A percentile compares a stretch with the other conserved stretches of the same genome.
Conservation (phyloP, 1,140 invertebrate genomes). For the Ceratina calcarata region DNA sequence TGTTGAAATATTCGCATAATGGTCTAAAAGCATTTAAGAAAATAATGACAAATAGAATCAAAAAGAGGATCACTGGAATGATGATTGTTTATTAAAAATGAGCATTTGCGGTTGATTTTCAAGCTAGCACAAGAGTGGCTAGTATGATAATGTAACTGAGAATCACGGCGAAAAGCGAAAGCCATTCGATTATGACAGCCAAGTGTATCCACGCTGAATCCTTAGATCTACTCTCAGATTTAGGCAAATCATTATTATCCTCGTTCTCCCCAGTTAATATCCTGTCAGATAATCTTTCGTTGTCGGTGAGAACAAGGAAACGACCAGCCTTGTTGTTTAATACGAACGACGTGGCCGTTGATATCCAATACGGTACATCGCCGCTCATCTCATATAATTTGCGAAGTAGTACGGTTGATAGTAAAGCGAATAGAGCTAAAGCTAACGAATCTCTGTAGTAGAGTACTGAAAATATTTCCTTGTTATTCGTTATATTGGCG, state of each 20-base stretch:
- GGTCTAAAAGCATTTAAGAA: too few species aligned
- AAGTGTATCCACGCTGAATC: constrained; percentile 66
- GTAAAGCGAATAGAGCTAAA: constrained; percentile 76
- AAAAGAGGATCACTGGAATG: background rate
- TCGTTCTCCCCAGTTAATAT: constrained; percentile 45
- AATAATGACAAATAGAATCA: background rate
- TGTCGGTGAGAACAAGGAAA: constrained; percentile 60
- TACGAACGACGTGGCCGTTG: constrained; percentile 55
- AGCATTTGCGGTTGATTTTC: constrained; percentile 22
- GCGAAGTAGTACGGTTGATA: constrained; percentile 75
- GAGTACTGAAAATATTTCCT: constrained; percentile 69
- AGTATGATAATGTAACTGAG: constrained; percentile 68
- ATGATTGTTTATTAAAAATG: constrained; percentile 38
- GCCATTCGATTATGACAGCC: constrained; percentile 69
- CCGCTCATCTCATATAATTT: constrained; percentile 66
- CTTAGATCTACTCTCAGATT: background rate
- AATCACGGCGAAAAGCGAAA: constrained; percentile 60
- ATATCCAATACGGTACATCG: constrained; percentile 67
- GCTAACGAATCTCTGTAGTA: constrained; percentile 78
- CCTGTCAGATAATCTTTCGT: constrained; percentile 41
- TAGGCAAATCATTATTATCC: constrained; percentile 48
- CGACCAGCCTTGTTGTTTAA: constrained; percentile 63
- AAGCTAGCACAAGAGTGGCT: constrained; percentile 57
- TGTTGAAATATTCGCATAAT: background rate
- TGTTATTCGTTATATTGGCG: background rate